Conservation (phyloP, 2,113 vertebrate species). For the Phaethon lepturus region DNA sequence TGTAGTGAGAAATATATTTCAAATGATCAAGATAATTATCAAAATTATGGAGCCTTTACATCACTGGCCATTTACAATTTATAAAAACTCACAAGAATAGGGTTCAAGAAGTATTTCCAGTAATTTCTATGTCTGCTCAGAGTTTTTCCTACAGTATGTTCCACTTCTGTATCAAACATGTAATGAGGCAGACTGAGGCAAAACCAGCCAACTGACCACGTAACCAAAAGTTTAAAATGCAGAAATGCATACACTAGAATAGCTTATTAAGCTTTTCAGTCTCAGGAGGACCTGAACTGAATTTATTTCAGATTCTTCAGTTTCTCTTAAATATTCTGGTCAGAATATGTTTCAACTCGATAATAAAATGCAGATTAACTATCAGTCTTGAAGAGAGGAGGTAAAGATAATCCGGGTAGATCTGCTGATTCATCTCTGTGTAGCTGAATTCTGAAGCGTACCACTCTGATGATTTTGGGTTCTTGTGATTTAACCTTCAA, state of each 20-base stretch:
- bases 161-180: neutral
- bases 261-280: neutral
- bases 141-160: neutral
- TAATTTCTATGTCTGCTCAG: neutral
- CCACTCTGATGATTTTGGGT: neutral
- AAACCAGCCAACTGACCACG: neutral
- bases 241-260: neutral
- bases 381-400: neutral
- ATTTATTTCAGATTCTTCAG: neutral
- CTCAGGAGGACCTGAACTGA: neutral
- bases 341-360: neutral
- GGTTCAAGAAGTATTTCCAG: neutral
- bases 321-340: constrained; percentile 13
- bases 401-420: neutral
- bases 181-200: neutral
- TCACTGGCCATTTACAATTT: neutral
- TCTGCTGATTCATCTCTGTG: neutral
- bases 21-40: neutral
- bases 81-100: neutral
- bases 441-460: neutral
- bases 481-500: neutral
- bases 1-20: neutral
- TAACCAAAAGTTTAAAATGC: constrained; percentile 1
- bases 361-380: neutral
- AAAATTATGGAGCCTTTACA: neutral